These are phyloP conservation scores for Corydoras sp. DNA, from an alignment of 2,113 vertebrate species.

Conservation along the genomic window DNA sequence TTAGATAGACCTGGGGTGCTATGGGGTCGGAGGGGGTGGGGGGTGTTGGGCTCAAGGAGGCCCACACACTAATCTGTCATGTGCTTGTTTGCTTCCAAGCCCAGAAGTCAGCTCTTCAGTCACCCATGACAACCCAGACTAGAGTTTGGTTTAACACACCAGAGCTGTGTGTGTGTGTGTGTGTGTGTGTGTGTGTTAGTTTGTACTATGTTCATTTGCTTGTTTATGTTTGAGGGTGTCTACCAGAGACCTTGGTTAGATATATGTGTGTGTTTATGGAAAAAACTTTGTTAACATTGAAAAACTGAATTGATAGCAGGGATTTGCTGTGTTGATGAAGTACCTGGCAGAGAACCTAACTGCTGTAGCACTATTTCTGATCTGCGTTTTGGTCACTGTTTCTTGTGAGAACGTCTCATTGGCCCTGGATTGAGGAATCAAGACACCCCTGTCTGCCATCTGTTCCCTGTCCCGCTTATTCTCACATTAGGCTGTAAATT, in stretches of 20 bases:
- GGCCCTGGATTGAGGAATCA: conserved; percentile 76
- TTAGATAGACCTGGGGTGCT: conserved; percentile 47
- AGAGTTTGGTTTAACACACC: conserved; percentile 67
- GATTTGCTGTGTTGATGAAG: conserved; percentile 50
- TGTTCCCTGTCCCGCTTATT: conserved; percentile 68
- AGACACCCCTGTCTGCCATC: conserved; percentile 83
- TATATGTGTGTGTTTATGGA: conserved; percentile 57
- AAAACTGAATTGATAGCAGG: conserved; percentile 48
- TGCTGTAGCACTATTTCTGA: conserved; percentile 62
- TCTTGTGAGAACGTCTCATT: conserved; percentile 68
- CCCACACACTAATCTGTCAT: conserved; percentile 81
- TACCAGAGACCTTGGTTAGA: conserved; percentile 49
- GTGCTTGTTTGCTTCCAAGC: conserved; percentile 75
- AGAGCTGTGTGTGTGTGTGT: conserved; percentile 46
- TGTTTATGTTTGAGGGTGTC: conserved; percentile 35
- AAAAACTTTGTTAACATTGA: conserved; percentile 39
- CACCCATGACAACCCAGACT: conserved; percentile 72
- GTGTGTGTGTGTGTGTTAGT: conserved; percentile 29
- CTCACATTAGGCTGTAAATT: conserved; percentile 67
- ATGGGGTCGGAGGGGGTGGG: conserved; percentile 73
- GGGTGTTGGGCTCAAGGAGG: conserved; percentile 64
- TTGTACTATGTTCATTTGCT: conserved; percentile 6
- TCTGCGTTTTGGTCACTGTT: conserved; percentile 68
- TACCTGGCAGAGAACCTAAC: conserved; percentile 67
- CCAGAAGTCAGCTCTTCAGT: conserved; percentile 70